Evolutionary conservation across 2,888 invertebrate genomes (phyloP).

Genomic region (Synergus japonicus): DNA sequence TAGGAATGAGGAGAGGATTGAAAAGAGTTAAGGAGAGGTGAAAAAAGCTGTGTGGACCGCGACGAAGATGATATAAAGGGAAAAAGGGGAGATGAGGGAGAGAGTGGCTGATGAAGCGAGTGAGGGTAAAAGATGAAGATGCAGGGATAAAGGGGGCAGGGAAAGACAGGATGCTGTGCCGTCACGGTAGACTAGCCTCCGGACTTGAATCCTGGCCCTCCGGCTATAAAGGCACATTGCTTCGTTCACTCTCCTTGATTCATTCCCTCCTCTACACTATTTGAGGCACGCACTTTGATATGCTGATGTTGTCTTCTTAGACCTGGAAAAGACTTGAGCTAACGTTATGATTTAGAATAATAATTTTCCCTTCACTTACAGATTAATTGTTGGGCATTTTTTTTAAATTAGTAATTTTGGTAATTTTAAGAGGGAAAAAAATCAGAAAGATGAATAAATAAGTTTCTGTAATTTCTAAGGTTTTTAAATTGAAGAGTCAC

Average conservation of each 20-base stretch:
- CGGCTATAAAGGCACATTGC: constrained; percentile 66
- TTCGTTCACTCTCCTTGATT: constrained; percentile 57
- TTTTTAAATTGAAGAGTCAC: background rate
- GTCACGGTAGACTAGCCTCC: constrained; percentile 72
- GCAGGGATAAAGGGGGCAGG: constrained; percentile 52
- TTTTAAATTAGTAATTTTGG: no score
- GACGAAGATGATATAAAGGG: constrained; percentile 47
- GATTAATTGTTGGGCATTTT: no score
- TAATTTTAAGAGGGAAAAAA: no score
- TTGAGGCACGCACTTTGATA: background rate
- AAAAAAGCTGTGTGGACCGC: constrained; percentile 28
- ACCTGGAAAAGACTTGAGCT: background rate
- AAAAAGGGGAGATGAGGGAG: constrained; percentile 48
- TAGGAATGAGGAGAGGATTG: constrained; percentile 2
- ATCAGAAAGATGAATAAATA: no score
- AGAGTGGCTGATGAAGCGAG: constrained; percentile 55
- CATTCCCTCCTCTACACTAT: constrained; percentile 42
- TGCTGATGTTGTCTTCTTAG: background rate
- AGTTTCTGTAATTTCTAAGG: no score
- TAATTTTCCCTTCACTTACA: no score
- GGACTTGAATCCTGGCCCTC: constrained; percentile 70
- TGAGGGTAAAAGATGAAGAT: constrained; percentile 48
- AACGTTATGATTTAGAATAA: no score
- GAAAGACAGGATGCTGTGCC: constrained; percentile 73
- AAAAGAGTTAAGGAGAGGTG: constrained; percentile 45